Conservation (phyloP, 2,888 invertebrate species). For the Saturnia pavonia region DNA sequence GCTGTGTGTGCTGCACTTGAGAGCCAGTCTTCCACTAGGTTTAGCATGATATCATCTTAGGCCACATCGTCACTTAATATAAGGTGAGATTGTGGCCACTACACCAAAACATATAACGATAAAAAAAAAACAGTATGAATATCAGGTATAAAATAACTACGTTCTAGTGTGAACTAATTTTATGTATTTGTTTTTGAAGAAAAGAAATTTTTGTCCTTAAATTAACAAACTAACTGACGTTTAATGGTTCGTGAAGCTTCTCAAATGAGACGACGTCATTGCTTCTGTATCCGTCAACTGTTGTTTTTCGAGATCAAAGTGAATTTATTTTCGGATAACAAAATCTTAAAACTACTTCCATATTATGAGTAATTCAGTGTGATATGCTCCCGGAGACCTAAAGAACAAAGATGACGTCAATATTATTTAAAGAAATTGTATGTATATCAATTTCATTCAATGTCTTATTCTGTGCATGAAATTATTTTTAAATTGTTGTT, state of each 20-base stretch:
- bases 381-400: neutral
- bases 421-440: no score
- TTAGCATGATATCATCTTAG: no score
- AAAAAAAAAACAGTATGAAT: neutral
- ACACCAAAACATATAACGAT: neutral
- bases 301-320: constrained; percentile 17
- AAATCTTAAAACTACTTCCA: neutral
- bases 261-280: constrained; percentile 6
- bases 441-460: neutral
- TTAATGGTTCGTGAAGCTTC: constrained; percentile 19
- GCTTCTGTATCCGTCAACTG: constrained; percentile 4
- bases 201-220: constrained; percentile 26
- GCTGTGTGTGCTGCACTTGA: no score
- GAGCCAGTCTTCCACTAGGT: no score
- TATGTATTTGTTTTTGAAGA: neutral
- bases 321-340: constrained; percentile 16
- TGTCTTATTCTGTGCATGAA: neutral
- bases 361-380: constrained; percentile 3
- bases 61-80: no score
- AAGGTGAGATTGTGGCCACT: no score
- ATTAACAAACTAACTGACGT: constrained; percentile 25
- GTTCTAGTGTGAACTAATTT: neutral
- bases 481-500: no score
- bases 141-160: neutral
- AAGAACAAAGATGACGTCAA: neutral